These are phyloP conservation scores for Clistopyga incitator DNA, from an alignment of 2,888 invertebrate genomes.

Conservation along the genomic window DNA sequence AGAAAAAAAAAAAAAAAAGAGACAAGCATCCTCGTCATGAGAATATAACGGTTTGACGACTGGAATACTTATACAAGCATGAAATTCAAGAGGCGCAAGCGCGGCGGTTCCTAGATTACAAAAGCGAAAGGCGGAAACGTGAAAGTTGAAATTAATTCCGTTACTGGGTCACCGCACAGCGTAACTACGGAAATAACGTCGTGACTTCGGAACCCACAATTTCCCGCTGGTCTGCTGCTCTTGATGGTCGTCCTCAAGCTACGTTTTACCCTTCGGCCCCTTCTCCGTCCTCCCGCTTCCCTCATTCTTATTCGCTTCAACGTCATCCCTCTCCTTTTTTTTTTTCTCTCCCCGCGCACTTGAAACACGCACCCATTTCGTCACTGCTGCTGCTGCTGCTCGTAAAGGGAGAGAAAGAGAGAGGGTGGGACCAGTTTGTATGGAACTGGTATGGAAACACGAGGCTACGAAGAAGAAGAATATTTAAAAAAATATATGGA, in stretches of 20 bases:
- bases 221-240: conserved; percentile 54
- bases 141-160: conserved; percentile 70
- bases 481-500: too few relatives aligned
- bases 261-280: conserved; percentile 43
- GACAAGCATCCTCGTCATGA: conserved; percentile 46
- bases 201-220: conserved; percentile 64
- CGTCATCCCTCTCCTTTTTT: neutral
- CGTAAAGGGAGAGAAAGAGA: conserved; percentile 16
- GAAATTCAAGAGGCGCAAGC: conserved; percentile 34
- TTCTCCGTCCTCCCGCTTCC: conserved; percentile 24
- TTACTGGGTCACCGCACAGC: conserved; percentile 65
- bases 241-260: conserved; percentile 20
- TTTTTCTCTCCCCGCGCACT: conserved; percentile 25
- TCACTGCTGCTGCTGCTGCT: conserved; percentile 1
- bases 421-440: neutral
- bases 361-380: conserved; percentile 49
- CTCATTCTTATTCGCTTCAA: conserved; percentile 58
- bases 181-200: conserved; percentile 68
- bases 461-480: neutral
- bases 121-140: conserved; percentile 66
- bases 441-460: neutral
- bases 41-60: conserved; percentile 31
- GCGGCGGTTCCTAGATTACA: conserved; percentile 65
- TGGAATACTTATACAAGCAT: conserved; percentile 20
- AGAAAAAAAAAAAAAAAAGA: too few relatives aligned